phyloP scores from a whole-genome alignment of 2,113 vertebrate species.

The Neopipo cinnamomea region DNA sequence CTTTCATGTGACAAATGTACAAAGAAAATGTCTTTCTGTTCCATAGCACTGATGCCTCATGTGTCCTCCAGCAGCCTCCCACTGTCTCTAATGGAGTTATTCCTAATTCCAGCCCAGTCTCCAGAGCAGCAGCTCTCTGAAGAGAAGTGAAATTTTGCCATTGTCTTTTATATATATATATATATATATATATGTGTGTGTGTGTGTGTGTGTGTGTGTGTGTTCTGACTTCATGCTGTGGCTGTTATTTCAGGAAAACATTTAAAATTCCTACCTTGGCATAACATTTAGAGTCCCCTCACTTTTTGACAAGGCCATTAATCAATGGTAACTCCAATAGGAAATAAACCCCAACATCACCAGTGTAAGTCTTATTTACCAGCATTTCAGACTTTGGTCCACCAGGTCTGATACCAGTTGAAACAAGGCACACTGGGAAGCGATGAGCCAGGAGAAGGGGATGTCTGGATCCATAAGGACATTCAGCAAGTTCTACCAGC shows the following conservation, averaged over 20 bases:
- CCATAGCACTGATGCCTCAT: background rate
- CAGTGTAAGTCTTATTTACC: background rate
- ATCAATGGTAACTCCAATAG: background rate
- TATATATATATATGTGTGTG: too few species aligned
- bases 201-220: too few species aligned
- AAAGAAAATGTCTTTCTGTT: background rate
- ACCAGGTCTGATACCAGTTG: background rate
- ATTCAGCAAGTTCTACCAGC: background rate
- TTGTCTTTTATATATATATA: background rate
- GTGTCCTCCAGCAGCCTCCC: background rate
- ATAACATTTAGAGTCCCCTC: background rate
- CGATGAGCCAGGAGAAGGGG: background rate
- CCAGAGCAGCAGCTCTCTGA: background rate
- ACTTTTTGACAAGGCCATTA: background rate
- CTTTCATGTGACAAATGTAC: background rate
- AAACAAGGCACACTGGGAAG: background rate
- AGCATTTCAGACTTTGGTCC: background rate
- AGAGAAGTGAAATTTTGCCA: background rate
- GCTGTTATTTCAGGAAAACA: background rate
- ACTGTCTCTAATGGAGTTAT: background rate
- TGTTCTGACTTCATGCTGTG: background rate
- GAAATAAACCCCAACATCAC: background rate
- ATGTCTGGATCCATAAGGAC: background rate
- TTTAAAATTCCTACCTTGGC: background rate
- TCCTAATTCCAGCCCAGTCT: background rate